Evolutionary conservation across 2,797 vertebrate genomes (phyloP), one percentile per base, ranked within the genome.

Genomic region (Simalia tracyae): DNA sequence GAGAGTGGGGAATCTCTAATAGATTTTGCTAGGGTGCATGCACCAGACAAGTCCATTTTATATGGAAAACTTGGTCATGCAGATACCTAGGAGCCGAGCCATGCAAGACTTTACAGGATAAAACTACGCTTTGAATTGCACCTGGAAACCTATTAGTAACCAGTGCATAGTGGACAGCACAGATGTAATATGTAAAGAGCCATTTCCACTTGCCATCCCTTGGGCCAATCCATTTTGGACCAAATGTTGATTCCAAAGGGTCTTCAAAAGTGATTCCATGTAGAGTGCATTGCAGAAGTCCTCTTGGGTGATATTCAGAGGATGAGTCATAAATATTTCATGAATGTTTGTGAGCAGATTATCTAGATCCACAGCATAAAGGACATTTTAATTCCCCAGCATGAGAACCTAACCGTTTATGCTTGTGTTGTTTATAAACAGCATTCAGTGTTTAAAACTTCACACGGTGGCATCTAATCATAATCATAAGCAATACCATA

Each of bases 341-440:
- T 90, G 87, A 92, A 87, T 81, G 63, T 59, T 42, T 89, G n/a
- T 95, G 90, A 10, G 84, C 61, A 84, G 81, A 54, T 91, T 94
- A 94, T 46, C 54, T 88, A 64, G 31, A 86, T 60, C 61, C 94
- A 10, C 42, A 93, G 19, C 46, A 90, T 91, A 91, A 93, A 94
- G 28, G 19, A 26, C 26, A 42, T 91, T 36, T 7, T 89, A 46
- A 89, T 72, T 95, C 90, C 90, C 92, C 91, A 89, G 94, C 94
- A 89, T 84, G 28, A 91, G 15, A 91, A 94, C 92, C 85, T 46
- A 22, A 8, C 91, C 17, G 6, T 61, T 60, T 60, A 11, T 24
- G 10, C 54, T 22, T 22, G 24, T 2, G 2, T 7, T 22, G 36
- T 22, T 60, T 87, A 87, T 60, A 36, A n/a, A 8, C 17, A 36